Conservation (phyloP, 2,797 vertebrate genomes). For the Gambusia yucatana region DNA sequence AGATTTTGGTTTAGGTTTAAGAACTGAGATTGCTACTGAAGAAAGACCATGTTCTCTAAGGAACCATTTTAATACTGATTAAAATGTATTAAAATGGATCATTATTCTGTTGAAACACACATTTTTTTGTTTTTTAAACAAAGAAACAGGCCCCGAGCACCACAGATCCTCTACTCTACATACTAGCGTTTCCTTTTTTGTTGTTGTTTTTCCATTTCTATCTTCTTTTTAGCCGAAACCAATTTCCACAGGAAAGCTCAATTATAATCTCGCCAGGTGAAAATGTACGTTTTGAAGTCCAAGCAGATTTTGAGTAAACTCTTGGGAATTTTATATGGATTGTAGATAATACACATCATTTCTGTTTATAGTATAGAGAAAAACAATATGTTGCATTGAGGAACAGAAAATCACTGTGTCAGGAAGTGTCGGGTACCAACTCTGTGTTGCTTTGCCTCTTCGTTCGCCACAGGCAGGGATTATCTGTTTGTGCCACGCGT, state of each 20-base stretch:
- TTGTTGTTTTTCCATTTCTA: not conserved
- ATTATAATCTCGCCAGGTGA: not conserved
- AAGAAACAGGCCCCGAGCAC: not conserved
- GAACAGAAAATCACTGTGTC: constrained; percentile 7
- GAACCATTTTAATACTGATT: not conserved
- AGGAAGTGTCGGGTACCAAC: not conserved
- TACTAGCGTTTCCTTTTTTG: not conserved
- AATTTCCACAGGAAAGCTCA: not conserved
- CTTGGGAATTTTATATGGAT: not conserved
- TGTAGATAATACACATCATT: not conserved
- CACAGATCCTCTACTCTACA: not conserved
- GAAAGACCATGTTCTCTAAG: not conserved
- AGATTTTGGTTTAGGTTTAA: not conserved
- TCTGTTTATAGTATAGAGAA: constrained; percentile 26
- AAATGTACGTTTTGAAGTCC: not conserved
- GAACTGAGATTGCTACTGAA: not conserved
- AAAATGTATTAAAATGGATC: not conserved
- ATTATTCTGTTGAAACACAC: not conserved
- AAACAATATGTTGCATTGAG: not conserved
- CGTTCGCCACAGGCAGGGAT: not conserved
- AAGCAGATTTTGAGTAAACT: not conserved
- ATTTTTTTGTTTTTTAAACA: not conserved
- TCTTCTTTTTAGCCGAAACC: not conserved
- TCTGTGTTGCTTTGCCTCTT: not conserved
- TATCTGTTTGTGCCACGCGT: not conserved